Percentiles rank a stretch among this genome's conserved stretches.
Evolutionary conservation across 2,113 vertebrate genomes (phyloP).

Genomic region (Gymnocephalus cernua): DNA sequence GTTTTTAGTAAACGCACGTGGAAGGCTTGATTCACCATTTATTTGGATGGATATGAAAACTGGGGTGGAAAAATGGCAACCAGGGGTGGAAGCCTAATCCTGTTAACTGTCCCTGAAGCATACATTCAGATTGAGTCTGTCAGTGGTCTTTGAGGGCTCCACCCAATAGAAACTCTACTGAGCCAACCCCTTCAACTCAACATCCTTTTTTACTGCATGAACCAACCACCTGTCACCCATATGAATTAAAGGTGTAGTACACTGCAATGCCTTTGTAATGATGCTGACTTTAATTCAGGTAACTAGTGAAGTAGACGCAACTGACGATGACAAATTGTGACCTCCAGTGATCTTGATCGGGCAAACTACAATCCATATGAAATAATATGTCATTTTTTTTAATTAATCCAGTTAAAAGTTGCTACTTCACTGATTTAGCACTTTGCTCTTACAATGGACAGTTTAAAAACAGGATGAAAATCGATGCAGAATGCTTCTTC

Average conservation of each 20-base stretch:
- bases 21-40: background rate
- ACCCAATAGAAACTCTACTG: conserved; percentile 40
- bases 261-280: background rate
- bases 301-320: background rate
- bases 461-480: background rate
- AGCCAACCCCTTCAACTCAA: conserved; percentile 45
- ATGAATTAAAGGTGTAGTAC: background rate
- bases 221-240: background rate
- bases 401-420: background rate
- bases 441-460: background rate
- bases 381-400: no score
- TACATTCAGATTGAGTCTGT: background rate
- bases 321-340: background rate
- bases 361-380: background rate
- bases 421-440: no score
- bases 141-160: conserved; percentile 22
- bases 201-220: conserved; percentile 11
- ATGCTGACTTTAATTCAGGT: background rate
- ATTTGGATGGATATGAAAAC: background rate
- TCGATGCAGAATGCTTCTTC: background rate
- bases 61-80: background rate
- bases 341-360: background rate
- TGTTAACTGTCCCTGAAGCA: background rate
- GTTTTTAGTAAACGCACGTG: conserved; percentile 30
- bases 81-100: background rate